These are phyloP conservation scores for Psittacula derbiana DNA, from an alignment of 2,797 vertebrate species.

Conservation along the genomic window DNA sequence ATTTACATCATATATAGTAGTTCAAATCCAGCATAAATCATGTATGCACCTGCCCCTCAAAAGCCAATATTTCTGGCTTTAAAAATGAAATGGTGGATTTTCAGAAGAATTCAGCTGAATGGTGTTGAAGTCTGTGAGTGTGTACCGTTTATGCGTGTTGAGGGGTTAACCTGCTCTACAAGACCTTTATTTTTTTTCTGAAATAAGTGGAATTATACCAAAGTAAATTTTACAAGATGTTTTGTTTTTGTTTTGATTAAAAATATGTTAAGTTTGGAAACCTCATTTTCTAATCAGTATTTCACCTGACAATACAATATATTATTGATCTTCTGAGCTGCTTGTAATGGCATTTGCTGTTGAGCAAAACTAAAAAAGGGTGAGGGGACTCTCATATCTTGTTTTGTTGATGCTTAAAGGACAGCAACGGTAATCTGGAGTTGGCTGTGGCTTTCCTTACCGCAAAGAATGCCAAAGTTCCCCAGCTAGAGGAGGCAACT, in stretches of 20 bases:
- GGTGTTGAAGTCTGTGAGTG: not conserved
- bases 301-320: not conserved
- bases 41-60: not conserved
- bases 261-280: not conserved
- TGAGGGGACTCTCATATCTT: not conserved
- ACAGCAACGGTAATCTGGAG: constrained; percentile 95
- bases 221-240: not conserved
- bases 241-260: not conserved
- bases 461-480: constrained; percentile 92
- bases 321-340: not conserved
- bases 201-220: not conserved
- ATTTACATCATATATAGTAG: not conserved
- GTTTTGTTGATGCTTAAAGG: constrained; percentile 76
- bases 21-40: not conserved
- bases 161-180: not conserved
- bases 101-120: not conserved
- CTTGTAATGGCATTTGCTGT: not conserved
- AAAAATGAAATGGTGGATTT: not conserved
- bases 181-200: not conserved
- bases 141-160: not conserved
- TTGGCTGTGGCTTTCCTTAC: constrained; percentile 95
- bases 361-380: not conserved
- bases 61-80: not conserved
- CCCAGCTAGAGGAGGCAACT: constrained; percentile 90
- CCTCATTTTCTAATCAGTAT: not conserved